Evolutionary conservation across 1,140 invertebrate species (phyloP), one percentile per base, ranked within the genome.

Genomic region (Trichomalopsis sarcophagae): DNA sequence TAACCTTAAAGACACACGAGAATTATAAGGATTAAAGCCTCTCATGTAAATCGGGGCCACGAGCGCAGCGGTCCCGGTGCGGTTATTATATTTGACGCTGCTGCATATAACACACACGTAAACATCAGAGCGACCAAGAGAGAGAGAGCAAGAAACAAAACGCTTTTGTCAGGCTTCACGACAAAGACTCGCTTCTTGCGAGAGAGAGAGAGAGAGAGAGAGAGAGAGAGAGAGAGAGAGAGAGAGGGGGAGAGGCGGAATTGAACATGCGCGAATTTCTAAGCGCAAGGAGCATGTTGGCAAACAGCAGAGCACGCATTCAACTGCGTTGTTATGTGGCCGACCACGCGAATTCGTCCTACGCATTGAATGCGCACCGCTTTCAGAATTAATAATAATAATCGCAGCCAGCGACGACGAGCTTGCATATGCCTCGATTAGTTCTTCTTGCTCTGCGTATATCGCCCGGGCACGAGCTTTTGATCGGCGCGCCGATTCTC

Each of bases 151-250:
- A 36, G 23, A 50, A 81, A 81, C 80, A 74, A 74, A 62, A 74
- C 44, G 69, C 69, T 74, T 81, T 74, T 74, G 44, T 81, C 66
- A 2, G 23, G 13, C 68, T 2, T 4, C 36, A 13, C 21, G 44
- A 81, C 80, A 81, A 73, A 74, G 80, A 81, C 36, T 81, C 33
- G 30, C 62, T 62, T 55, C 13, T 17, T 55, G 50, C 50, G 50
- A 62, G 55, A 4, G 21, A 81, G 44, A 40, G 77, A 2, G 44
- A n/a, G 50, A 62, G 55, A 4, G 21, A 81, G 44, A 40, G 77
- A 2, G 44, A n/a, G 50, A 62, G 55, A 4, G 21, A 81, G 44
- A 40, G 77, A 2, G 44, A n/a, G 50, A 62, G 55, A 4, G 21
- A 81, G 44, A 40, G 77, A 2, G 44, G n/a, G n/a, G n/a, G n/a